phyloP scores from a whole-genome alignment of 2,888 invertebrate genomes.

The Lomographa bimaculata region DNA sequence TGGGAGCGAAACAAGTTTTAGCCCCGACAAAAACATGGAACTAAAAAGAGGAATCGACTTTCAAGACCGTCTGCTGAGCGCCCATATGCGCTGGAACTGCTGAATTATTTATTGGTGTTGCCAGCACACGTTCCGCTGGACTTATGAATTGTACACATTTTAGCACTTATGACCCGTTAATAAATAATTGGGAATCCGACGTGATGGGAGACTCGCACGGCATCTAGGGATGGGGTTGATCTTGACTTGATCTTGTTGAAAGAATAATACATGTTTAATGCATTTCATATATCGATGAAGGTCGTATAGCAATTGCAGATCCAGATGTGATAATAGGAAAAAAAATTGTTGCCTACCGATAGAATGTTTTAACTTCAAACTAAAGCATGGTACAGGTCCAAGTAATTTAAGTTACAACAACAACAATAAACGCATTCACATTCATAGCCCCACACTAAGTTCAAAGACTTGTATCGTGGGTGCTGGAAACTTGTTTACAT shows the following conservation, averaged over 20 bases:
- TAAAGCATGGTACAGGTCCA: too few relatives aligned
- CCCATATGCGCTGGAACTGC: conserved; percentile 58
- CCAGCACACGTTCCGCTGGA: conserved; percentile 63
- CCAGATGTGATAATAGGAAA: too few relatives aligned
- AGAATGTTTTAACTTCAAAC: too few relatives aligned
- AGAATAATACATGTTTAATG: too few relatives aligned
- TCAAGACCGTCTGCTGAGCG: conserved; percentile 15
- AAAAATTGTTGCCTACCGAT: too few relatives aligned
- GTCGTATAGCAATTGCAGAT: too few relatives aligned
- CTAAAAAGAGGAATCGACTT: conserved; percentile 25
- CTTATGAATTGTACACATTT: conserved; percentile 78
- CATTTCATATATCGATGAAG: too few relatives aligned
- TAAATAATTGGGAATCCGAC: conserved; percentile 72
- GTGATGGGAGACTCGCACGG: conserved; percentile 66
- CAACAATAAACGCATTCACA: too few relatives aligned
- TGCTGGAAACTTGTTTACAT: too few relatives aligned
- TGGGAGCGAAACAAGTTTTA: conserved; percentile 31
- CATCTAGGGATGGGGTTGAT: conserved; percentile 37
- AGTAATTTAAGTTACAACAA: too few relatives aligned
- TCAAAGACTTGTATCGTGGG: too few relatives aligned
- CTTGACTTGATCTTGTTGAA: conserved; percentile 7
- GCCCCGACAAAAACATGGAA: conserved; percentile 25
- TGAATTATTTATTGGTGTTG: conserved; percentile 73
- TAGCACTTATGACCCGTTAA: conserved; percentile 80
- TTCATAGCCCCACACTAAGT: too few relatives aligned